phyloP scores from a whole-genome alignment of 2,888 invertebrate species.

The Labia minor region DNA sequence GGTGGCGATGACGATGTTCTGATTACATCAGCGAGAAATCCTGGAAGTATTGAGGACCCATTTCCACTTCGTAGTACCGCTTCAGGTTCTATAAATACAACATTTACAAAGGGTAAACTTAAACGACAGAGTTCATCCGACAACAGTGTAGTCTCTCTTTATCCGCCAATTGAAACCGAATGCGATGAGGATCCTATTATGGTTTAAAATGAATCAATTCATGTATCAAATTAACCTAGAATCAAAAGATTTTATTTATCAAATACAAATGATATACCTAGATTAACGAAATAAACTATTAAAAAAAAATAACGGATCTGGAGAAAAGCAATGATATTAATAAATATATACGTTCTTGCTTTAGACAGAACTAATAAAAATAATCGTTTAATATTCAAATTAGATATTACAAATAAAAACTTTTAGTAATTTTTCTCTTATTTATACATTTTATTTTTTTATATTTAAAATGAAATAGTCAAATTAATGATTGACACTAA shows the following conservation, averaged over 20 bases:
- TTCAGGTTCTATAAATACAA: constrained; percentile 5
- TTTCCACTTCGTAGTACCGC: background rate
- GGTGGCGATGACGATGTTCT: constrained; percentile 22
- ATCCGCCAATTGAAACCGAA: constrained; percentile 29
- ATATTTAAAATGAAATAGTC: background rate
- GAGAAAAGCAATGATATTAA: background rate
- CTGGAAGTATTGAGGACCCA: background rate
- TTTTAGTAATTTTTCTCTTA: background rate
- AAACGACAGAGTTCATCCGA: constrained; percentile 39
- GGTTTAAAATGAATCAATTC: constrained; percentile 29
- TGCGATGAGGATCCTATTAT: constrained; percentile 35
- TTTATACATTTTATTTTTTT: background rate
- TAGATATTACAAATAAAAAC: background rate
- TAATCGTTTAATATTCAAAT: background rate
- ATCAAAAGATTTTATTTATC: constrained; percentile 6
- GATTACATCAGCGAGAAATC: background rate
- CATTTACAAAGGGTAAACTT: constrained; percentile 28
- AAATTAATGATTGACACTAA: background rate
- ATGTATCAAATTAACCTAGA: background rate
- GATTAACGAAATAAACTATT: background rate
- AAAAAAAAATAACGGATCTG: background rate
- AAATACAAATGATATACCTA: background rate
- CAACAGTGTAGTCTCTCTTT: constrained; percentile 31
- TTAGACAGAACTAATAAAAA: too few species aligned
- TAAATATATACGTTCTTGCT: background rate